phyloP scores from a whole-genome alignment of 2,113 vertebrate genomes.

The Phocoena phocoena region DNA sequence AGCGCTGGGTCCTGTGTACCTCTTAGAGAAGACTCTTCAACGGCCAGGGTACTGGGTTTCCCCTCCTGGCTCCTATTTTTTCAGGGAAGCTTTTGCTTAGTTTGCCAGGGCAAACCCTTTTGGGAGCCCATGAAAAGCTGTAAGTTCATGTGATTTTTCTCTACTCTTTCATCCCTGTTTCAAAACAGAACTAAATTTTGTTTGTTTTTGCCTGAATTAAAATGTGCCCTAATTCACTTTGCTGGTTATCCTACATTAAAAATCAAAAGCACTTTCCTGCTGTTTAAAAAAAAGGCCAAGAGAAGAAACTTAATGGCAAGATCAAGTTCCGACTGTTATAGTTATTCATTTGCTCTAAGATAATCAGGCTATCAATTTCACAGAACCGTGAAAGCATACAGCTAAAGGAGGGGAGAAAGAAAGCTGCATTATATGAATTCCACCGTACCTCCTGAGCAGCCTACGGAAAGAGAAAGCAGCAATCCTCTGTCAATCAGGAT shows the following conservation, averaged over 20 bases:
- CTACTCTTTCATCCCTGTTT: slow-evolving; percentile 43
- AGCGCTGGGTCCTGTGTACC: neutral
- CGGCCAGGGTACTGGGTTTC: no score
- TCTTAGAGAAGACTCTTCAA: slow-evolving; percentile 26
- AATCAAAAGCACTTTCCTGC: slow-evolving; percentile 44
- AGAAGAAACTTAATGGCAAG: slow-evolving; percentile 32
- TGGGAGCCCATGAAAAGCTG: neutral
- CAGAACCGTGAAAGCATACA: neutral
- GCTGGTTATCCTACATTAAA: slow-evolving; percentile 46
- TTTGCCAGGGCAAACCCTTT: neutral
- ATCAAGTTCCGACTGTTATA: slow-evolving; percentile 32
- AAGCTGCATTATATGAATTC: neutral
- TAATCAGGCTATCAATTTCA: slow-evolving; percentile 3
- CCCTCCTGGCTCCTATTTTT: neutral
- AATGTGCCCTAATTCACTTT: slow-evolving; percentile 64
- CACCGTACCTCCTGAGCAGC: neutral
- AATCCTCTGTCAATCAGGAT: neutral
- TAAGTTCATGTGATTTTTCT: neutral
- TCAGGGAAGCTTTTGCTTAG: neutral
- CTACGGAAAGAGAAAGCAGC: neutral
- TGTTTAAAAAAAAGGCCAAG: neutral
- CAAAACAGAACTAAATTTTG: slow-evolving; percentile 65
- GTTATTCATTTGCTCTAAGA: slow-evolving; percentile 36
- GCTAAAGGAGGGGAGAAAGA: neutral
- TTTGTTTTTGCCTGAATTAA: slow-evolving; percentile 59